phyloP scores from a whole-genome alignment of 2,113 vertebrate species.

The Erythrocebus patas region DNA sequence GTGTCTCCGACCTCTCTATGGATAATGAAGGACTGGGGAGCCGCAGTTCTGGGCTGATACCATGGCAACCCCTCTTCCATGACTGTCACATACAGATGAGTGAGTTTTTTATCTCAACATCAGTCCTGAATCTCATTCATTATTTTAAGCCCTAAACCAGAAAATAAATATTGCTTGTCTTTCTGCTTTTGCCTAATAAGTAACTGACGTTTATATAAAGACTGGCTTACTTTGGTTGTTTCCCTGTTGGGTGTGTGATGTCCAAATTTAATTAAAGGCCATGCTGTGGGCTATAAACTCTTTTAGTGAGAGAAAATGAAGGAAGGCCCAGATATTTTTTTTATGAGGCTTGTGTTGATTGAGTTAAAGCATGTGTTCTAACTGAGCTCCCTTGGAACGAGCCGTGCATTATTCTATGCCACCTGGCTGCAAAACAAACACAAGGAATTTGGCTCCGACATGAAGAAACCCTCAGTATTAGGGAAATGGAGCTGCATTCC shows the following conservation, averaged over 20 bases:
- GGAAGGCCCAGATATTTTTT: conserved; percentile 15
- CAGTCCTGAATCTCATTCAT: background rate
- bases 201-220: conserved; percentile 56
- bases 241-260: conserved; percentile 14
- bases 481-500: background rate
- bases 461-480: conserved; percentile 6
- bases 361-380: conserved; percentile 30
- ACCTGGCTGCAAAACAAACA: conserved; percentile 42
- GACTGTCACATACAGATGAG: background rate
- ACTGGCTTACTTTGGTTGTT: conserved; percentile 19
- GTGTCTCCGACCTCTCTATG: background rate
- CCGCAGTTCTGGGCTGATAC: background rate
- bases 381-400: background rate
- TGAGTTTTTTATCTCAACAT: background rate
- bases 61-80: background rate
- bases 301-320: conserved; percentile 38
- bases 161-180: conserved; percentile 42
- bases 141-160: background rate
- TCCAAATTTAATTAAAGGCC: conserved; percentile 63
- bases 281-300: conserved; percentile 29
- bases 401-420: background rate
- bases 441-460: background rate
- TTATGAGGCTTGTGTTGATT: conserved; percentile 33
- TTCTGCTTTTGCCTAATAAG: conserved; percentile 47
- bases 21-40: background rate